phyloP scores from a whole-genome alignment of 2,888 invertebrate genomes.

The Siphonodentalium dalli region DNA sequence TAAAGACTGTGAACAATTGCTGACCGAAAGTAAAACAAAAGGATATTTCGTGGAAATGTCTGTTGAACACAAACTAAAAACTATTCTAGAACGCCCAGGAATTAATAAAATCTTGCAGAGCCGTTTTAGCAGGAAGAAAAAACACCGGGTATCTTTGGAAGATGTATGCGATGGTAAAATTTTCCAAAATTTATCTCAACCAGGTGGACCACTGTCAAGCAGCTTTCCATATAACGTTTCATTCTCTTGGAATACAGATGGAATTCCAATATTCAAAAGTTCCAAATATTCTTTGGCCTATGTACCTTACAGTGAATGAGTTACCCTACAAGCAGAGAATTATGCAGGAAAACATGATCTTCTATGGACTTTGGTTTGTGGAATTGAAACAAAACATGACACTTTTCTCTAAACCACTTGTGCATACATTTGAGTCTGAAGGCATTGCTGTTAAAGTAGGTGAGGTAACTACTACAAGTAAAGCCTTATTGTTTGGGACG shows the following conservation, averaged over 20 bases:
- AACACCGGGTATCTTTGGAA: slow-evolving; percentile 5
- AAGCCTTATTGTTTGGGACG: slow-evolving; percentile 24
- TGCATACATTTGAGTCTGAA: slow-evolving; percentile 11
- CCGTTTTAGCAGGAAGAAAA: slow-evolving; percentile 6
- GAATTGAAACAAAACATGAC: slow-evolving; percentile 17
- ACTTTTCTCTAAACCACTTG: slow-evolving; percentile 12
- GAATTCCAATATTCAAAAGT: slow-evolving; percentile 21
- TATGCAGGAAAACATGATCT: slow-evolving; percentile 18
- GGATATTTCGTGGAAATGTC: slow-evolving; percentile 17
- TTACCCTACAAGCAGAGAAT: slow-evolving; percentile 13
- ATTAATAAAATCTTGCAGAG: slow-evolving; percentile 1
- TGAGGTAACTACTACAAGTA: neutral
- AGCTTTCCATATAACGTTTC: slow-evolving; percentile 14
- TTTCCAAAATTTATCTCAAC: slow-evolving; percentile 5
- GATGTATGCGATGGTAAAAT: slow-evolving; percentile 22
- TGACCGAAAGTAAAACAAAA: slow-evolving; percentile 10
- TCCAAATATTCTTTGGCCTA: slow-evolving; percentile 25
- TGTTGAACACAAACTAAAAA: slow-evolving; percentile 8
- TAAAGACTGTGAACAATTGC: slow-evolving; percentile 1
- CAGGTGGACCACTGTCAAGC: slow-evolving; percentile 13
- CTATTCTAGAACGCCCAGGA: neutral
- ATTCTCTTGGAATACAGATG: slow-evolving; percentile 22
- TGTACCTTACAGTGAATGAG: slow-evolving; percentile 21
- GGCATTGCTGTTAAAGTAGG: slow-evolving; percentile 4
- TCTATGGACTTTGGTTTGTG: slow-evolving; percentile 25